Conservation (phyloP, 1,140 invertebrate species). For the Drosophila parabipectinata region DNA sequence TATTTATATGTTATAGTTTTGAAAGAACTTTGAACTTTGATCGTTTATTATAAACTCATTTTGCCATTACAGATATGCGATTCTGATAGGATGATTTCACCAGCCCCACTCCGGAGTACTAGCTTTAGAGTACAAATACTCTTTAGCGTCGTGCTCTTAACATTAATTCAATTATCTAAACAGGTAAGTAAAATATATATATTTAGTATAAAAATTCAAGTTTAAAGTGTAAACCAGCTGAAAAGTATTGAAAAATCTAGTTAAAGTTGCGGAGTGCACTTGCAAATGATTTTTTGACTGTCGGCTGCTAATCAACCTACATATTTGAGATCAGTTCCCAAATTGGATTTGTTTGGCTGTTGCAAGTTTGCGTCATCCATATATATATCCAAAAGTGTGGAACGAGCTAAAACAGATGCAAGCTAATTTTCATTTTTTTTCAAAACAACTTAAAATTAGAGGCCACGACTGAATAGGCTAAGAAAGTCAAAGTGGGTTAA, state of each 20-base stretch:
- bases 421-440: slow-evolving; percentile 3
- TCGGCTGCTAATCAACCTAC: not conserved
- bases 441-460: slow-evolving; percentile 1
- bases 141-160: slow-evolving; percentile 18
- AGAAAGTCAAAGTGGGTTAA: not conserved
- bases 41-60: not conserved
- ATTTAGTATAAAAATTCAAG: not conserved
- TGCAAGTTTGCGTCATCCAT: slow-evolving; percentile 6
- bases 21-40: not conserved
- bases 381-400: not conserved
- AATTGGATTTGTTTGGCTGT: not conserved
- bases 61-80: slow-evolving; percentile 37
- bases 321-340: slow-evolving; percentile 3
- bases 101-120: slow-evolving; percentile 27
- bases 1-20: not conserved
- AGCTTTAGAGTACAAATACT: slow-evolving; percentile 29
- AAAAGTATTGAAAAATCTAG: not conserved
- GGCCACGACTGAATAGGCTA: not conserved
- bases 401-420: slow-evolving; percentile 36
- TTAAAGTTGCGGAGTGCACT: not conserved
- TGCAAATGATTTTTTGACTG: slow-evolving; percentile 1
- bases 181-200: slow-evolving; percentile 10
- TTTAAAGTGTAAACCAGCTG: not conserved
- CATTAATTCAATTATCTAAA: slow-evolving; percentile 42
- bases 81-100: slow-evolving; percentile 41